Base-by-base conservation (phyloP, 2,888 invertebrate genomes). In the Phoronis australis region DNA sequence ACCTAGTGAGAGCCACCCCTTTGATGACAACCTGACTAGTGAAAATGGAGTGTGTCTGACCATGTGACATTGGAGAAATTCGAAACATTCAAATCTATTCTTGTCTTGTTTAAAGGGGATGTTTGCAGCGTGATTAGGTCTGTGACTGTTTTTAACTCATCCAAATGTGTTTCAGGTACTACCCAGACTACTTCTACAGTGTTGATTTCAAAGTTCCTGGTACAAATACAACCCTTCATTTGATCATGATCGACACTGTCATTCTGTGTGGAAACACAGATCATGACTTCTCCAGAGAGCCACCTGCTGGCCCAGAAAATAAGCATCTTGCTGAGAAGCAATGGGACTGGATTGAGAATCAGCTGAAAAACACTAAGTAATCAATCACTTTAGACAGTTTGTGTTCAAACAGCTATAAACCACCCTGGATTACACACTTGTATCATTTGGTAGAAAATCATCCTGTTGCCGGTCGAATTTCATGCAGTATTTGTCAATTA, bases 181-280 rank as follows among this genome's bases (percentile, higher is more conserved):
- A 75, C 51, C 80, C 80, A 0, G 57, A 73, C 50, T 74, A 70
- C 37, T 79, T 76, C 59, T 80, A 80, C 66, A 68, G 63, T 3
- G 56, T 75, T 42, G 54, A 54, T 2, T 73, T 69, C 51, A 46
- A 51, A 1, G 57, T 77, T 22, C 70, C 73, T 9, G 64, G 65
- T 23, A 59, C 63, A 15, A 60, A 62, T 9, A 56, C 56, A 20
- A 62, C 54, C 0, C 54, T 79, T 2, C 78, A 79, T 22, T 62
- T 80, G 35, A 39, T 81, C 9, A 78, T 81, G 78, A 66, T 80
- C 23, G 80, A 80, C 62, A 80, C 80, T 0, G 66, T 80, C 2
- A 60, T 76, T 12, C 61, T 81, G 39, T 81, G 80, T 60, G 80
- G 80, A 1, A 76, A 75, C 54, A 67, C 70, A 3, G 67, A 66